A percentile compares a stretch with the other conserved stretches of the same genome.
phyloP scores from a whole-genome alignment of 1,140 invertebrate genomes.

The Caenorhabditis elegans region DNA sequence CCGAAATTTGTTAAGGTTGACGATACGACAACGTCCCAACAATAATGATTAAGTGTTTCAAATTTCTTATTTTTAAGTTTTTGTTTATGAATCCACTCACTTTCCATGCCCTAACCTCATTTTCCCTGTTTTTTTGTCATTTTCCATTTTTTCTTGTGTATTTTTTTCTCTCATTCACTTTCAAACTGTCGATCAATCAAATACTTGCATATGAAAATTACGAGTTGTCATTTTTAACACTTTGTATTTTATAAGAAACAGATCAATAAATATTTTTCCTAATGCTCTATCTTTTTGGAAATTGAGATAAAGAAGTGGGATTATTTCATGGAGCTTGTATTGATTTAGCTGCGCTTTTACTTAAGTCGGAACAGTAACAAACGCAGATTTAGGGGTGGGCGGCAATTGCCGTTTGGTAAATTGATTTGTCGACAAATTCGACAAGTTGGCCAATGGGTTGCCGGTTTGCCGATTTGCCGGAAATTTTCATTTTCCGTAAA shows the following conservation, averaged over 20 bases:
- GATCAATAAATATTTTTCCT: background rate
- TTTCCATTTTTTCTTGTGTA: background rate
- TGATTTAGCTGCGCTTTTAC: no score
- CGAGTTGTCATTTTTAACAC: background rate
- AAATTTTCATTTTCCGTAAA: no score
- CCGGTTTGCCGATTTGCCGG: no score
- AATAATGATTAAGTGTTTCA: background rate
- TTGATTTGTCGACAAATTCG: no score
- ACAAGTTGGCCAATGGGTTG: no score
- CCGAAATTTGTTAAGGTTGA: background rate
- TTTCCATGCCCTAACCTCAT: background rate
- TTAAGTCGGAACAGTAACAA: no score
- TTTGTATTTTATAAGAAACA: background rate
- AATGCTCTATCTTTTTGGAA: no score
- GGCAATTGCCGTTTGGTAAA: no score
- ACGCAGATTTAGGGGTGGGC: no score
- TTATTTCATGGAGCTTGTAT: no score
- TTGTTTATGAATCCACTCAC: background rate
- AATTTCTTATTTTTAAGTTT: no score
- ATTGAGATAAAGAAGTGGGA: no score
- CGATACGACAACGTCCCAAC: background rate
- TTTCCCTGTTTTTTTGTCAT: background rate
- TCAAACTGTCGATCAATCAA: slow-evolving; percentile 12
- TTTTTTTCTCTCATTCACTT: background rate
- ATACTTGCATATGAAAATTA: slow-evolving; percentile 30